Conservation (phyloP, 2,888 invertebrate genomes). For the Catocala fraxini region DNA sequence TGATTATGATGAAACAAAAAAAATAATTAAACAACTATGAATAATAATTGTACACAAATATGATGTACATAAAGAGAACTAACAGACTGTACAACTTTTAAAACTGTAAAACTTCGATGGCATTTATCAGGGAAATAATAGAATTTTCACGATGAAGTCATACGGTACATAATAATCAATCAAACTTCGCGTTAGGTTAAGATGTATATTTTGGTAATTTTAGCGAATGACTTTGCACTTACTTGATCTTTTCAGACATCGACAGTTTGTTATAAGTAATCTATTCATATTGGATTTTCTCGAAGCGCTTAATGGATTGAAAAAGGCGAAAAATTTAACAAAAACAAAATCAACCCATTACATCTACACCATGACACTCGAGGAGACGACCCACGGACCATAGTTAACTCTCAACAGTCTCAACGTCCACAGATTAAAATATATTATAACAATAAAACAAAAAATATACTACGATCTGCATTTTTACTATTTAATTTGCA, state of each 20-base stretch:
- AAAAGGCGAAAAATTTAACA: constrained; percentile 71
- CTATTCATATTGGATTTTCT: constrained; percentile 75
- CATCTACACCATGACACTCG: constrained; percentile 81
- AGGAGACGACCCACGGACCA: constrained; percentile 19
- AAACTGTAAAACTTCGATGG: not conserved
- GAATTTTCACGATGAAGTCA: constrained; percentile 59
- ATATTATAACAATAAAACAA: not conserved
- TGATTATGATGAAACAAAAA: constrained; percentile 33
- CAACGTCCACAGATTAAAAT: not conserved
- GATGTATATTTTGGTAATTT: constrained; percentile 36
- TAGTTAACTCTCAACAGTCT: not conserved
- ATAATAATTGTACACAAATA: not conserved
- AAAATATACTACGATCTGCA: too few species aligned
- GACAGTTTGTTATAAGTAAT: constrained; percentile 74
- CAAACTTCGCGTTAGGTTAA: constrained; percentile 67
- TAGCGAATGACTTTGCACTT: constrained; percentile 56
- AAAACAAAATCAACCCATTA: constrained; percentile 83
- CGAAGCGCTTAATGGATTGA: constrained; percentile 52
- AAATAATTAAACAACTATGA: constrained; percentile 18
- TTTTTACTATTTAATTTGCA: too few species aligned
- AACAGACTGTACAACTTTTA: too few species aligned
- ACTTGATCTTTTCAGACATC: constrained; percentile 79
- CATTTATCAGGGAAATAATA: constrained; percentile 52
- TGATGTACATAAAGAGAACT: not conserved
- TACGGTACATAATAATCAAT: constrained; percentile 67